phyloP scores from a whole-genome alignment of 1,140 invertebrate species.

The Paraescarpia echinospica region DNA sequence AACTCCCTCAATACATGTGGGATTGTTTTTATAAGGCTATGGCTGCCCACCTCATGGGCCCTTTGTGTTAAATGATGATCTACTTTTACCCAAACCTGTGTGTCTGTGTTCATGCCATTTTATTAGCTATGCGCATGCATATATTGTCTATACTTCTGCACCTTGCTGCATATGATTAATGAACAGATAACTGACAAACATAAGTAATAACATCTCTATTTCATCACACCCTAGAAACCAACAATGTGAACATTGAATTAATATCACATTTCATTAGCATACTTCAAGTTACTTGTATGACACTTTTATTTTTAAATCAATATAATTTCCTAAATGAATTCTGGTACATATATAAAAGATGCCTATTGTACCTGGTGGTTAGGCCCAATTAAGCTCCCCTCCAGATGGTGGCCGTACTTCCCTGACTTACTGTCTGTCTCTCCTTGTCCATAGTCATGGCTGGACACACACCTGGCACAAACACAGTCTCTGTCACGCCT shows the following conservation, averaged over 20 bases:
- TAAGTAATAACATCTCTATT: too few relatives aligned
- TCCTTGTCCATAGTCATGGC: conserved; percentile 68
- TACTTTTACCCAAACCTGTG: too few relatives aligned
- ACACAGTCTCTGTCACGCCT: background rate
- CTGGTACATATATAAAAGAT: background rate
- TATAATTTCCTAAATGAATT: background rate
- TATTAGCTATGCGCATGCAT: too few relatives aligned
- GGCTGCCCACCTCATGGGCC: too few relatives aligned
- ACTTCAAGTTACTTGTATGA: background rate
- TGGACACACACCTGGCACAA: conserved; percentile 51
- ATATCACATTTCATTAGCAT: background rate
- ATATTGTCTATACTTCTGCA: too few relatives aligned
- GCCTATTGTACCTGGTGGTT: conserved; percentile 49
- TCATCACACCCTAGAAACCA: background rate
- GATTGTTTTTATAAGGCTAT: too few relatives aligned
- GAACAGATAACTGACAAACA: too few relatives aligned
- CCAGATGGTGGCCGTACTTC: conserved; percentile 72
- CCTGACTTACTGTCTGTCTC: conserved; percentile 73
- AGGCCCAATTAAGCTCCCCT: conserved; percentile 65
- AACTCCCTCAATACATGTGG: too few relatives aligned
- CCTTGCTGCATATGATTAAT: too few relatives aligned
- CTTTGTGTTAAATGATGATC: too few relatives aligned
- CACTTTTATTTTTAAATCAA: background rate
- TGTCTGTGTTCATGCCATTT: too few relatives aligned
- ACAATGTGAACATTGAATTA: background rate